Conservation (phyloP, 2,797 vertebrate genomes). For the Silurus lanzhouensis region DNA sequence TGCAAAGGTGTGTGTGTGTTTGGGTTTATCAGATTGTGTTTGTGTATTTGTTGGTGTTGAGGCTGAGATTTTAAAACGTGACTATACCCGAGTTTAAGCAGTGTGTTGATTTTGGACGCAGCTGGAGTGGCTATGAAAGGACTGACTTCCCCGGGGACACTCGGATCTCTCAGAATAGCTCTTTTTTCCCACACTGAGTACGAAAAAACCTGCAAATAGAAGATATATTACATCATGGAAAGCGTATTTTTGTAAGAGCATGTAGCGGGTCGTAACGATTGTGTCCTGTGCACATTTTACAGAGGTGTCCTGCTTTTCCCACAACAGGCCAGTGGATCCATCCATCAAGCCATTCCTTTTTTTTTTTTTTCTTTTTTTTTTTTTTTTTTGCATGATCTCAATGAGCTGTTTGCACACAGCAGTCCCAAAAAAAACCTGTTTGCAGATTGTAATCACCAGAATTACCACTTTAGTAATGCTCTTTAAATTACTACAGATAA, state of each 20-base stretch:
- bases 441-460: no score
- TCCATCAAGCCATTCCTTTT: background rate
- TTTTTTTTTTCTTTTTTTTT: background rate
- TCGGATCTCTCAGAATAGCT: constrained; percentile 39
- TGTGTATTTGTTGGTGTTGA: background rate
- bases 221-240: background rate
- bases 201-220: constrained; percentile 16
- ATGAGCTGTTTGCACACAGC: background rate
- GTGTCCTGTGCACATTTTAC: background rate
- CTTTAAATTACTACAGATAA: background rate
- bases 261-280: background rate
- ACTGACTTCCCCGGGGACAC: background rate
- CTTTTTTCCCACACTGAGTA: constrained; percentile 22
- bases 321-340: background rate
- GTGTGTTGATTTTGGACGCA: constrained; percentile 36
- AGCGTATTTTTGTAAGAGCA: background rate
- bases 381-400: background rate
- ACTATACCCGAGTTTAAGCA: background rate
- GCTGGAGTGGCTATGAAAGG: background rate
- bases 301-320: background rate
- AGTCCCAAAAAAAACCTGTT: background rate
- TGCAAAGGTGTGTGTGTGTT: constrained; percentile 83
- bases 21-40: no score
- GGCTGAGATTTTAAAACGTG: background rate
- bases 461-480: no score